Conservation (phyloP, 2,113 vertebrate genomes). For the Periophthalmus modestus region DNA sequence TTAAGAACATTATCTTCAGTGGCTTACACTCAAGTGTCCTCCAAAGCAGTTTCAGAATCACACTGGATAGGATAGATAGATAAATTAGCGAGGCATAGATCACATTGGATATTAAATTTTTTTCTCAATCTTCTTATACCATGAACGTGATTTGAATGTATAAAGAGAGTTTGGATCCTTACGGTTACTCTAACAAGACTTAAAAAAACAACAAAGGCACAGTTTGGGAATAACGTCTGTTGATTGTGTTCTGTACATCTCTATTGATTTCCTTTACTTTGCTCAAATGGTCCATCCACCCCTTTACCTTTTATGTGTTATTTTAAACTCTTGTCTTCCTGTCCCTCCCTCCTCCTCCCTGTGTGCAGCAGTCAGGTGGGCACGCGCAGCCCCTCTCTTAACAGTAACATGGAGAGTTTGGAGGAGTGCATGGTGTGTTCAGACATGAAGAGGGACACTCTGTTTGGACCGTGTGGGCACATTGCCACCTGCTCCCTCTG, state of each 20-base stretch:
- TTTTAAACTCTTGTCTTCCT: conserved; percentile 4
- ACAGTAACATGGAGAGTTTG: conserved; percentile 95
- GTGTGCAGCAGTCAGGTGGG: conserved; percentile 90
- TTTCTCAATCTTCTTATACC: background rate
- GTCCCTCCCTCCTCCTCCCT: background rate
- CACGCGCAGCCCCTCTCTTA: conserved; percentile 94
- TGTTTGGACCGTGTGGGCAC: conserved; percentile 98
- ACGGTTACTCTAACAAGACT: conserved; percentile 1
- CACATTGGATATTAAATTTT: background rate
- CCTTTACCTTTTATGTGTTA: background rate
- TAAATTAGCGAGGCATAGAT: background rate
- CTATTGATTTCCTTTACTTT: conserved; percentile 31
- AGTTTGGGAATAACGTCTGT: conserved; percentile 6
- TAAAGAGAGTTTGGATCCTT: background rate
- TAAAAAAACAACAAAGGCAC: background rate
- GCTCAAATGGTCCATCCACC: conserved; percentile 24
- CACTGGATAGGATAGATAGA: background rate
- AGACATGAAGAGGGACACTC: conserved; percentile 97
- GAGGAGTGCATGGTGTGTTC: conserved; percentile 99
- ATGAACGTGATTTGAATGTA: background rate
- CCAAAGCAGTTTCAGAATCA: background rate
- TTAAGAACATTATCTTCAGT: too few species aligned
- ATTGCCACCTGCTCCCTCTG: conserved; percentile 99
- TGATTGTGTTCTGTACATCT: too few species aligned
- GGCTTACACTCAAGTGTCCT: too few species aligned